phyloP scores from a whole-genome alignment of 2,797 vertebrate species.

The Harpagifer antarcticus region DNA sequence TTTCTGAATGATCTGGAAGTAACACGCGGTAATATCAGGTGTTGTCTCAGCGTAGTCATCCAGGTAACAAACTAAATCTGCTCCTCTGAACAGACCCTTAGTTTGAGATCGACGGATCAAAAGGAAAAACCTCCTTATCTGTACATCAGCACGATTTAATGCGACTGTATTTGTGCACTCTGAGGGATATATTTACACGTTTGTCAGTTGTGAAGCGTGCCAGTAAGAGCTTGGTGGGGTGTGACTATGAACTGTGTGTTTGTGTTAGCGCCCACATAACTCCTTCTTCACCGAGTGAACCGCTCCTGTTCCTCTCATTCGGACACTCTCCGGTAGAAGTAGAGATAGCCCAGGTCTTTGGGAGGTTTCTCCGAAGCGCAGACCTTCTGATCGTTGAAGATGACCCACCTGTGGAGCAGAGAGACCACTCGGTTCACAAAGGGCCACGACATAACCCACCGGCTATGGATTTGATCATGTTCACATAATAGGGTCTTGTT shows the following conservation, averaged over 20 bases:
- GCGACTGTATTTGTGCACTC: constrained; percentile 61
- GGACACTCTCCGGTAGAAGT: constrained; percentile 95
- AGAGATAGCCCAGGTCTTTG: constrained; percentile 99
- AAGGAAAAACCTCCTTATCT: constrained; percentile 40
- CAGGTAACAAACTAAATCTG: constrained; percentile 27
- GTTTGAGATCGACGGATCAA: constrained; percentile 36
- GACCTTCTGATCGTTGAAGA: constrained; percentile 99
- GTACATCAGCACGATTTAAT: constrained; percentile 65
- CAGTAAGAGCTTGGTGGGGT: constrained; percentile 72
- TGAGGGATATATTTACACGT: constrained; percentile 68
- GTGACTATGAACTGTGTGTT: constrained; percentile 52
- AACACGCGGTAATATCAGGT: constrained; percentile 22
- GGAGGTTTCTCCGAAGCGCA: constrained; percentile 99
- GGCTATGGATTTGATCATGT: background rate
- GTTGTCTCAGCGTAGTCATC: constrained; percentile 12
- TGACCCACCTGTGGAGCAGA: constrained; percentile 91
- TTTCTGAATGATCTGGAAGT: constrained; percentile 31
- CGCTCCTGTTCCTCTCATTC: constrained; percentile 84
- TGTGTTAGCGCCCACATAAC: constrained; percentile 49
- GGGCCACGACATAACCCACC: background rate
- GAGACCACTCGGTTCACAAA: background rate
- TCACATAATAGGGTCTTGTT: background rate
- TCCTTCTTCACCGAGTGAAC: constrained; percentile 17
- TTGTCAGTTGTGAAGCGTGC: constrained; percentile 71
- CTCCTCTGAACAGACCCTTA: constrained; percentile 17